phyloP scores from a whole-genome alignment of 2,888 invertebrate genomes.

The Patella depressa region DNA sequence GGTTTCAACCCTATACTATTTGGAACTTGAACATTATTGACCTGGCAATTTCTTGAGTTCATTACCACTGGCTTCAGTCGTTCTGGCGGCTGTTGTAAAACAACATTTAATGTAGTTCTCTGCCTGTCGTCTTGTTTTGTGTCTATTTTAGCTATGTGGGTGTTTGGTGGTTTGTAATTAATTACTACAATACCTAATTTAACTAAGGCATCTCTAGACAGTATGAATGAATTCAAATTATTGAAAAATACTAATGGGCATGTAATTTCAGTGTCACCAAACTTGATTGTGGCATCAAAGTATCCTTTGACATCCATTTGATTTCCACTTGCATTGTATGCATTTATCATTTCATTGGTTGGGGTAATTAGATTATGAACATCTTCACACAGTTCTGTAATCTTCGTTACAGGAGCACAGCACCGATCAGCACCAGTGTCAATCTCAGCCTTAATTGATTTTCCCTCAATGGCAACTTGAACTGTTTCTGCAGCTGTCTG shows the following conservation, averaged over 20 bases:
- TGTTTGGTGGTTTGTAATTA: background rate
- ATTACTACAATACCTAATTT: constrained; percentile 1
- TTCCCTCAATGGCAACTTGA: background rate
- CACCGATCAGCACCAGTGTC: background rate
- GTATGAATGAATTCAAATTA: background rate
- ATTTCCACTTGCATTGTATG: background rate
- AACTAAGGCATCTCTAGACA: background rate
- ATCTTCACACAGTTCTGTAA: background rate
- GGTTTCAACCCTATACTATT: background rate
- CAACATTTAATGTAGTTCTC: background rate
- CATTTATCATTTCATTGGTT: background rate
- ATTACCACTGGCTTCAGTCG: background rate
- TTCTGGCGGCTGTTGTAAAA: background rate
- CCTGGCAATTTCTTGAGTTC: too few species aligned
- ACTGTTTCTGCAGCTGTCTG: too few species aligned
- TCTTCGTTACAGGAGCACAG: background rate
- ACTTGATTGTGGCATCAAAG: background rate
- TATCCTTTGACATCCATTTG: background rate
- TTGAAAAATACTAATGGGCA: constrained; percentile 1
- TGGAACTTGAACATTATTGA: background rate
- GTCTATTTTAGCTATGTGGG: background rate
- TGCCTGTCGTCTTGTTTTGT: background rate
- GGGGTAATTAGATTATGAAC: background rate
- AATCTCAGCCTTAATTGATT: background rate
- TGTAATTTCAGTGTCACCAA: background rate